A percentile compares a stretch with the other conserved stretches of the same genome.
phyloP scores from a whole-genome alignment of 2,888 invertebrate genomes.

The Platypus cylindrus region DNA sequence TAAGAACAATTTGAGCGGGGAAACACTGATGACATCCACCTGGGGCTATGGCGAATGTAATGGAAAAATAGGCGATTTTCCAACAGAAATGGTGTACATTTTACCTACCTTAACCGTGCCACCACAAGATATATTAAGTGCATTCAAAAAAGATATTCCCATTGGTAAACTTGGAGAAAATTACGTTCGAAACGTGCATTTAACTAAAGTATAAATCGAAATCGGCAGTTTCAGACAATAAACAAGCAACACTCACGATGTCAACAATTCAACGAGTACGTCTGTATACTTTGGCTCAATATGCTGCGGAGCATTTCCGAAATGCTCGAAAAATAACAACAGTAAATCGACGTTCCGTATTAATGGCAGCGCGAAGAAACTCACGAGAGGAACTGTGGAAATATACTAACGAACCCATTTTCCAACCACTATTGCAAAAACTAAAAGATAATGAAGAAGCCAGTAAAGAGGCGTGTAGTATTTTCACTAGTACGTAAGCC shows the following conservation, averaged over 20 bases:
- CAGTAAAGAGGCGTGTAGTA: conserved; percentile 58
- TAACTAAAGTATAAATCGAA: too few relatives aligned
- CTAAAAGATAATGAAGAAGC: conserved; percentile 56
- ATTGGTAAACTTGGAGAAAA: conserved; percentile 13
- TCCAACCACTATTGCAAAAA: conserved; percentile 69
- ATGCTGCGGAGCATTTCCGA: conserved; percentile 72
- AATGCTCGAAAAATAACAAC: conserved; percentile 18
- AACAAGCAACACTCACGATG: conserved; percentile 25
- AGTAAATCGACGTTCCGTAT: conserved; percentile 39
- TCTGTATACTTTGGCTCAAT: conserved; percentile 73
- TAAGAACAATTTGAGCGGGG: conserved; percentile 61
- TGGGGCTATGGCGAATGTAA: conserved; percentile 64
- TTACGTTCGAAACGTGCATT: too few relatives aligned
- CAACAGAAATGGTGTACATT: conserved; percentile 75
- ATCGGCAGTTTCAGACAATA: conserved; percentile 8
- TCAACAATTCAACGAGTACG: conserved; percentile 51
- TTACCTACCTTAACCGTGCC: conserved; percentile 73
- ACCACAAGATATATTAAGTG: conserved; percentile 49
- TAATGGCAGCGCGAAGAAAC: conserved; percentile 51
- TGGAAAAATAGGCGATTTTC: conserved; percentile 67
- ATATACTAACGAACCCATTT: conserved; percentile 67
- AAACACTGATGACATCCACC: conserved; percentile 55
- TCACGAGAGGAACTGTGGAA: conserved; percentile 69
- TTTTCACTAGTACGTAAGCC: conserved; percentile 61
- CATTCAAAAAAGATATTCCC: conserved; percentile 47